Conservation (phyloP, 2,113 vertebrate genomes). For the Monopterus albus region DNA sequence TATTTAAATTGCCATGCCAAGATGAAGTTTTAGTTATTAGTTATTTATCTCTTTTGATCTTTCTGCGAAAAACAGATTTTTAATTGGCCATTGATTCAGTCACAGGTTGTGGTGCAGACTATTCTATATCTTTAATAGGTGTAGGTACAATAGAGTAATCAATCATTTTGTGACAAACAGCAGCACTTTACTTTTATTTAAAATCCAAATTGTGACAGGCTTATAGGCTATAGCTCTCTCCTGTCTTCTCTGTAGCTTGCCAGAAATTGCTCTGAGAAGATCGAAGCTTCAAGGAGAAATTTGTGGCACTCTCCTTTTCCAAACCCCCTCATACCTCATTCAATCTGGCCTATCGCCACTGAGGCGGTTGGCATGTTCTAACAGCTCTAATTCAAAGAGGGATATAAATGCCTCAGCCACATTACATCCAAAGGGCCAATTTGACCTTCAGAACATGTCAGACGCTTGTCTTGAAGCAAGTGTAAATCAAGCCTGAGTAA, state of each 20-base stretch:
- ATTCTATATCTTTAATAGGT: slow-evolving; percentile 6
- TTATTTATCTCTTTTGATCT: background rate
- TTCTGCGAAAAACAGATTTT: background rate
- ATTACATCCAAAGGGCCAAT: slow-evolving; percentile 50
- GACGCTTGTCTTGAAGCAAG: slow-evolving; percentile 32
- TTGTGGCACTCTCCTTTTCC: slow-evolving; percentile 49
- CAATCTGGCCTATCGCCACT: slow-evolving; percentile 54
- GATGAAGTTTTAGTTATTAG: background rate
- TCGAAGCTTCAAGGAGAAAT: slow-evolving; percentile 66
- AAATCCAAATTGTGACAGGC: slow-evolving; percentile 43
- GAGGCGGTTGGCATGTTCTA: slow-evolving; percentile 67
- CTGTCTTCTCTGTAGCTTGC: slow-evolving; percentile 32
- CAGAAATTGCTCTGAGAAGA: slow-evolving; percentile 48
- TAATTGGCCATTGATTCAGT: slow-evolving; percentile 2
- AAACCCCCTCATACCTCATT: slow-evolving; percentile 56
- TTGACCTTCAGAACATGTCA: slow-evolving; percentile 71
- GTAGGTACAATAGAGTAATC: slow-evolving; percentile 23
- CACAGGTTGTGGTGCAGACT: background rate
- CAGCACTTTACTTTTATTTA: slow-evolving; percentile 39
- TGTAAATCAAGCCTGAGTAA: slow-evolving; percentile 53
- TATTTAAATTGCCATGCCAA: background rate
- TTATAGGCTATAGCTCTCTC: slow-evolving; percentile 17
- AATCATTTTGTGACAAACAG: slow-evolving; percentile 10
- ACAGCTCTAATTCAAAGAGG: slow-evolving; percentile 67
- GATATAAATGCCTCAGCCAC: slow-evolving; percentile 63